Conservation (phyloP, 2,888 invertebrate species). For the Pyrrhia umbra region DNA sequence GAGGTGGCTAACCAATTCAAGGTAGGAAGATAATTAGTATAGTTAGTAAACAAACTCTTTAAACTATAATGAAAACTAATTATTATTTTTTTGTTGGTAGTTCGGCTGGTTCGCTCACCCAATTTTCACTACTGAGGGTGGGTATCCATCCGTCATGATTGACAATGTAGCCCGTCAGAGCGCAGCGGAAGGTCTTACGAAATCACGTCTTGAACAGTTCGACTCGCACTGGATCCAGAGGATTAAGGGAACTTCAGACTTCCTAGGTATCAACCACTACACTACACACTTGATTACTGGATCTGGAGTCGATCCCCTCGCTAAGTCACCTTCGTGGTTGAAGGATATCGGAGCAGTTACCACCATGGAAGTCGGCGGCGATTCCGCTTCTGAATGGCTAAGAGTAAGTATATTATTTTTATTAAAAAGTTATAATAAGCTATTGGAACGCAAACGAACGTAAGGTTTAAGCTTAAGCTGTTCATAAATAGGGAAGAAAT, state of each 20-base stretch:
- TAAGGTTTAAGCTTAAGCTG: too few relatives aligned
- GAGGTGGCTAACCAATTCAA: slow-evolving; percentile 89
- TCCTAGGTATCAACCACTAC: slow-evolving; percentile 88
- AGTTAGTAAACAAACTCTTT: neutral
- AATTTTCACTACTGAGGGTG: slow-evolving; percentile 86
- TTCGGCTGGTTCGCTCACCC: slow-evolving; percentile 90
- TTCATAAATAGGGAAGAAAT: too few relatives aligned
- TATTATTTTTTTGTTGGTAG: slow-evolving; percentile 68
- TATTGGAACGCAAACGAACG: neutral
- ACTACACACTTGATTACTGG: slow-evolving; percentile 85
- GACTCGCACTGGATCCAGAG: slow-evolving; percentile 84
- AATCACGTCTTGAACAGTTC: slow-evolving; percentile 85
- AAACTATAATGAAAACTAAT: neutral
- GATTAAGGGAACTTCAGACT: slow-evolving; percentile 87
- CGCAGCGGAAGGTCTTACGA: slow-evolving; percentile 79
- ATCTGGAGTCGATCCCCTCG: slow-evolving; percentile 81
- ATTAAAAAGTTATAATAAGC: neutral
- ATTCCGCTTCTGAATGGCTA: slow-evolving; percentile 87
- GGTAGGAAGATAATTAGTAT: slow-evolving; percentile 65
- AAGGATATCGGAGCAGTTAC: slow-evolving; percentile 87
- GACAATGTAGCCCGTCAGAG: slow-evolving; percentile 85
- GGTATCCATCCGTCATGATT: slow-evolving; percentile 86
- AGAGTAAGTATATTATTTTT: slow-evolving; percentile 71
- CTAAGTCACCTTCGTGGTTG: slow-evolving; percentile 87
- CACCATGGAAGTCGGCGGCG: slow-evolving; percentile 83